Percentiles rank a stretch among this genome's conserved stretches.
Evolutionary conservation across 2,888 invertebrate genomes (phyloP).

Genomic region (Caenorhabditis sp.): DNA sequence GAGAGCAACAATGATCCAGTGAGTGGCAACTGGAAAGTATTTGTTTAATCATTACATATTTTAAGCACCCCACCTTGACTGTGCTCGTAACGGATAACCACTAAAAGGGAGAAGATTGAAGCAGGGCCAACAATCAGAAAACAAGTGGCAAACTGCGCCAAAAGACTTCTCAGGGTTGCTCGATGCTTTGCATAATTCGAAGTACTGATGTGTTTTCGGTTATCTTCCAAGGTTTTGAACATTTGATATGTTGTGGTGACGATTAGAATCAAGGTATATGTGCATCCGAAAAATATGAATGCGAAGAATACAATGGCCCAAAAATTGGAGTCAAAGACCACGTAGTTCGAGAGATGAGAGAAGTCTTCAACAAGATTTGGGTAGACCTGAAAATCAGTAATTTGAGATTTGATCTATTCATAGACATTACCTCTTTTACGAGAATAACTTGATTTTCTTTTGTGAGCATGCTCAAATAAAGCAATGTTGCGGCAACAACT

Average conservation of each 20-base stretch:
- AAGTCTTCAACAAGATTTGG: constrained; percentile 43
- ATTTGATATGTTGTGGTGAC: constrained; percentile 52
- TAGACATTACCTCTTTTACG: constrained; percentile 33
- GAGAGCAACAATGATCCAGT: constrained; percentile 46
- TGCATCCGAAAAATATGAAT: constrained; percentile 55
- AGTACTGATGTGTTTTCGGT: constrained; percentile 48
- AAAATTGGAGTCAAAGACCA: constrained; percentile 58
- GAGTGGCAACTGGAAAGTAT: constrained; percentile 49
- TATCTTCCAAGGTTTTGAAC: constrained; percentile 46
- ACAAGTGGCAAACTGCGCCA: constrained; percentile 51
- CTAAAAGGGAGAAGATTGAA: constrained; percentile 44
- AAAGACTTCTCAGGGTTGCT: constrained; percentile 49
- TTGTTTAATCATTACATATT: no score
- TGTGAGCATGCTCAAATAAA: constrained; percentile 51
- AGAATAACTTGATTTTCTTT: constrained; percentile 42
- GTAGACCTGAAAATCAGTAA: constrained; percentile 26
- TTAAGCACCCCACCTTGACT: constrained; percentile 34
- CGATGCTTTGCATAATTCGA: constrained; percentile 52
- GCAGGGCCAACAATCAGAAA: constrained; percentile 54
- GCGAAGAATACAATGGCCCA: constrained; percentile 56
- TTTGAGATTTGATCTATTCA: background rate
- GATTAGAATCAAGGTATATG: constrained; percentile 43
- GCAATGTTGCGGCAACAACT: constrained; percentile 30
- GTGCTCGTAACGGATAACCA: constrained; percentile 46
- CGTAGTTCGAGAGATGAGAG: constrained; percentile 38